These are phyloP conservation scores for Mormyrus iriodes DNA, from an alignment of 2,113 vertebrate species.

Conservation along the genomic window DNA sequence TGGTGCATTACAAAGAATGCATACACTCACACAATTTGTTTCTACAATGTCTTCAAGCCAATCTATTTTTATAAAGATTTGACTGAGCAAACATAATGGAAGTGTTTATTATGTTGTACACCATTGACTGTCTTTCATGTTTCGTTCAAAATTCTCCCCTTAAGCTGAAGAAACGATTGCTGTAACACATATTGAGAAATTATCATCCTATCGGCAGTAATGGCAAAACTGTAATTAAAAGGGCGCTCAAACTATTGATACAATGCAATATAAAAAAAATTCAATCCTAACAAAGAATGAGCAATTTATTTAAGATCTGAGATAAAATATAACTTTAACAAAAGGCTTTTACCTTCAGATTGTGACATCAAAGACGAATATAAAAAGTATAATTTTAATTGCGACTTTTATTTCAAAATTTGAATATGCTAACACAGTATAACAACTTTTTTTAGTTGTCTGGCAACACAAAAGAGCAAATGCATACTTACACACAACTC, in stretches of 20 bases:
- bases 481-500: background rate
- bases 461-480: background rate
- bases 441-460: background rate
- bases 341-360: background rate
- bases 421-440: background rate
- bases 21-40: background rate
- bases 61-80: constrained; percentile 5
- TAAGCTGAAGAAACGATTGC: background rate
- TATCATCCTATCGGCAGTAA: background rate
- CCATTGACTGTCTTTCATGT: background rate
- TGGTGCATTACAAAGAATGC: background rate
- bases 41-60: constrained; percentile 3
- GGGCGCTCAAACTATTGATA: background rate
- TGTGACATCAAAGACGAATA: background rate
- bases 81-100: constrained; percentile 9
- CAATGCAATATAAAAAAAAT: constrained; percentile 6
- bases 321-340: background rate
- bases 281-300: background rate
- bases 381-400: background rate
- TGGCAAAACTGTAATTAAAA: background rate
- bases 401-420: background rate
- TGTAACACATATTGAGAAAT: background rate
- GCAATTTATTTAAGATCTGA: background rate
- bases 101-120: background rate
- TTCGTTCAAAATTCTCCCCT: background rate